These are phyloP conservation scores for Eupsilia transversa DNA, from an alignment of 2,888 invertebrate species.

Conservation along the genomic window DNA sequence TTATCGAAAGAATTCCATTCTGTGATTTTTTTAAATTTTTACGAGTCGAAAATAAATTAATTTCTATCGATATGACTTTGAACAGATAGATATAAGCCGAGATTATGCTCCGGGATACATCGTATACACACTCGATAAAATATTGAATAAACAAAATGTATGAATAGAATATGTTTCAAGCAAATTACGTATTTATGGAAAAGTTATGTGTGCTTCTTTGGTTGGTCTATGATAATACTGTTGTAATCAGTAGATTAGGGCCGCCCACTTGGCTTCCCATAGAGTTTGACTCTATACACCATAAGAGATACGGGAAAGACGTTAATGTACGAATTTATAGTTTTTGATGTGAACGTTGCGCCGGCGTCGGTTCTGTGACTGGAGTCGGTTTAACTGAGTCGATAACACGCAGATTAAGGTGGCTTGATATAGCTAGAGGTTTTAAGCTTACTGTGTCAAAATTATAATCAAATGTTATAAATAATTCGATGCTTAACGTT, in stretches of 20 bases:
- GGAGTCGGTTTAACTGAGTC: conserved; percentile 42
- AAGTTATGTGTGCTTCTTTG: conserved; percentile 80
- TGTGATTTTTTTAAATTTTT: conserved; percentile 68
- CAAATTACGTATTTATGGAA: conserved; percentile 85
- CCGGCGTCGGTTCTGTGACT: conserved; percentile 44
- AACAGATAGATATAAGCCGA: conserved; percentile 69
- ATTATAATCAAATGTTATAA: conserved; percentile 26
- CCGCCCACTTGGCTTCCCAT: conserved; percentile 82
- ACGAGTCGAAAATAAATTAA: conserved; percentile 75
- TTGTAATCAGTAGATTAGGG: conserved; percentile 86
- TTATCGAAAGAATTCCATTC: conserved; percentile 65
- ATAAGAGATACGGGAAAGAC: conserved; percentile 62
- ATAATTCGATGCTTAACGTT: not conserved
- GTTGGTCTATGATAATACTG: conserved; percentile 81
- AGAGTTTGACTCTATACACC: conserved; percentile 68
- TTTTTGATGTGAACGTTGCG: conserved; percentile 57
- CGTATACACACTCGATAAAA: conserved; percentile 78
- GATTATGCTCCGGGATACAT: conserved; percentile 72
- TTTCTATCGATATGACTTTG: conserved; percentile 68
- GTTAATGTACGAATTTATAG: conserved; percentile 67
- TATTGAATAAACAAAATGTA: conserved; percentile 83
- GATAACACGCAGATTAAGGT: conserved; percentile 58
- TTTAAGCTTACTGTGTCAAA: conserved; percentile 52
- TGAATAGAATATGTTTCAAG: conserved; percentile 79
- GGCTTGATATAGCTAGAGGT: conserved; percentile 29